Conservation (phyloP, 2,797 vertebrate genomes). For the Merluccius polli region DNA sequence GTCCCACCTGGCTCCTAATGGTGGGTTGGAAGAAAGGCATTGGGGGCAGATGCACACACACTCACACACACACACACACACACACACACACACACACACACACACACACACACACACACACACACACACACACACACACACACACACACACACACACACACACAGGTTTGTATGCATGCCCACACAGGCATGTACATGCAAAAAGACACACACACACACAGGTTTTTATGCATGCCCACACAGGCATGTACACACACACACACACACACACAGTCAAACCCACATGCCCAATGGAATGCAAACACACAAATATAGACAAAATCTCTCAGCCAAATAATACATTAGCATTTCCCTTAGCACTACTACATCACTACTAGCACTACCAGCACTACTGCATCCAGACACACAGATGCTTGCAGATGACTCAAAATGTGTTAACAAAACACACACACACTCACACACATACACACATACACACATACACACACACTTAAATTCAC, state of each 20-base stretch:
- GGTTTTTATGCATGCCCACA: neutral
- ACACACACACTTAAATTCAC: neutral
- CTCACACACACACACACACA: constrained; percentile 7
- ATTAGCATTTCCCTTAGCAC: neutral
- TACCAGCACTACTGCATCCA: neutral
- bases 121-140: neutral
- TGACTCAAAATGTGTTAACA: neutral
- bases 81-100: constrained; percentile 5
- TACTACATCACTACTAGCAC: neutral
- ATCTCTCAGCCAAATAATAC: neutral
- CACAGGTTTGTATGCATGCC: neutral
- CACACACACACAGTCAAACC: neutral
- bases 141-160: neutral
- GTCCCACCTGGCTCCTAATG: constrained; percentile 11
- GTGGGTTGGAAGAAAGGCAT: constrained; percentile 1
- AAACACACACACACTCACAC: neutral
- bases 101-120: neutral
- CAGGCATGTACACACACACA: constrained; percentile 4
- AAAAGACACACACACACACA: too few species aligned
- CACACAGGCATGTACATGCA: neutral
- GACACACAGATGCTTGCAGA: neutral
- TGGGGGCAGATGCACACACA: neutral
- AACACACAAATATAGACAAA: constrained; percentile 8
- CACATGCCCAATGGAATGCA: neutral
- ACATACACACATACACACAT: neutral